Percentiles rank a stretch among this genome's conserved stretches.
Conservation (phyloP, 2,113 vertebrate species). For the Urocynchramus pylzowi region DNA sequence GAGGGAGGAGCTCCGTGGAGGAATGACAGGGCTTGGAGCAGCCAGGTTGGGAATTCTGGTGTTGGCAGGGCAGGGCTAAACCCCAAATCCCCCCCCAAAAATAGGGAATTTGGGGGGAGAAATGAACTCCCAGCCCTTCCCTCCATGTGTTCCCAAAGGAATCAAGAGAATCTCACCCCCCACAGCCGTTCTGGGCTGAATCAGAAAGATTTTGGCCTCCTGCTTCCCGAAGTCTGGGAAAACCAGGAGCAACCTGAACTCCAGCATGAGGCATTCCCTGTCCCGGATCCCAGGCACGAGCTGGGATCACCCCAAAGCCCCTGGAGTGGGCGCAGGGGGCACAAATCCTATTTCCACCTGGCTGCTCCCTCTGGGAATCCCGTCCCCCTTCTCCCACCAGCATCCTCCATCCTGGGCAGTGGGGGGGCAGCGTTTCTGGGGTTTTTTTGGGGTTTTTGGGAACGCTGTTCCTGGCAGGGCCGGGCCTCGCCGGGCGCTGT, state of each 20-base stretch:
- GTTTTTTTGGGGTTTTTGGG: background rate
- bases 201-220: background rate
- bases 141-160: fast-evolving
- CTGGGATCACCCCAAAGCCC: background rate
- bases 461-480: background rate
- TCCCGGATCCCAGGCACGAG: background rate
- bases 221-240: background rate
- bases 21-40: background rate
- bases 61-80: background rate
- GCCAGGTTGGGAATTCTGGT: background rate
- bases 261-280: background rate
- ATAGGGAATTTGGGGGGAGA: no score
- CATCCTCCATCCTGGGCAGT: background rate
- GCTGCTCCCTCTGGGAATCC: background rate
- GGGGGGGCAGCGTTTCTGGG: fast-evolving
- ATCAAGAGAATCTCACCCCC: background rate
- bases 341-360: no score
- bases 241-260: background rate
- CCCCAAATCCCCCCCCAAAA: background rate
- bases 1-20: background rate
- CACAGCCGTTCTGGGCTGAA: background rate
- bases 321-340: background rate
- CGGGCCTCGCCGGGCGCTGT: background rate
- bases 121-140: background rate
- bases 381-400: fast-evolving